Conservation (phyloP, 2,113 vertebrate genomes). For the western clawed frog (Xenopus tropicalis) region UCB_Xtro_10.0 CM004444.2:36333501-36334000, state of each 20-base stretch:
- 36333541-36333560: too few species aligned
- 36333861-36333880: neutral
- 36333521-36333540: too few species aligned
- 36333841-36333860: conserved; percentile 96
- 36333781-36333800: conserved; percentile 45
- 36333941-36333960: neutral
- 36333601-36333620: too few species aligned
- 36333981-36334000: conserved; percentile 15
- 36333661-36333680: too few species aligned
- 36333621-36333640: too few species aligned
- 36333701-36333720: too few species aligned
- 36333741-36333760: neutral
- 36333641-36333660: too few species aligned
- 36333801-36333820: conserved; percentile 88
- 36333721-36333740: neutral
- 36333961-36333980: neutral
- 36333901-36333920: conserved; percentile 15
- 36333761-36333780: neutral
- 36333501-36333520: too few species aligned
- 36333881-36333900: conserved; percentile 12
- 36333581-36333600: too few species aligned
- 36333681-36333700: too few species aligned
- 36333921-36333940: conserved; percentile 5
- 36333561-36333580: too few species aligned
- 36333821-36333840: conserved; percentile 96